Evolutionary conservation across 1,140 invertebrate genomes (phyloP).

Genomic region (Ostrea edulis): DNA sequence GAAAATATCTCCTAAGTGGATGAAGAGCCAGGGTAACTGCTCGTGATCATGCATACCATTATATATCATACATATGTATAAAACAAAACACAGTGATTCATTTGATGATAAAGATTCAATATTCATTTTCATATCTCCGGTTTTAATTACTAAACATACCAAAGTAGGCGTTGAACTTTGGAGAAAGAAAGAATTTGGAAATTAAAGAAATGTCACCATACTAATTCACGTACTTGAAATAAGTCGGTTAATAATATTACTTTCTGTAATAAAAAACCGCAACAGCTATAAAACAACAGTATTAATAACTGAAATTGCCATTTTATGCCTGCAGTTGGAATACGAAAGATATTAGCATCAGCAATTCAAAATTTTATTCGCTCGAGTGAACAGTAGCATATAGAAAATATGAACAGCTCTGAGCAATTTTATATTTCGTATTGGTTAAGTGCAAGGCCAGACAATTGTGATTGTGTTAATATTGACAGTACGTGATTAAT

Average conservation of each 20-base stretch:
- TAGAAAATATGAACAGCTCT: not conserved
- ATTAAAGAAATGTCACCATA: not conserved
- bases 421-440: not conserved
- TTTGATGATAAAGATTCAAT: no score
- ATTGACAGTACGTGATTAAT: constrained; percentile 7
- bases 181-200: not conserved
- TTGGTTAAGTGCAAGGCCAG: not conserved
- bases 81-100: no score
- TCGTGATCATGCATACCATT: no score
- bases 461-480: not conserved
- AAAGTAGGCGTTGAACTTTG: not conserved
- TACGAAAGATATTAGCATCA: not conserved
- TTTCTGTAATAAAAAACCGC: not conserved
- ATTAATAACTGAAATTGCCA: not conserved
- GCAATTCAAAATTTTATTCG: not conserved
- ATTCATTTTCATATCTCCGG: no score
- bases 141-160: no score
- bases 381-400: not conserved
- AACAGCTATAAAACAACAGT: not conserved
- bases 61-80: no score
- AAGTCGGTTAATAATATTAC: constrained; percentile 18
- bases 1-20: no score
- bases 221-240: not conserved
- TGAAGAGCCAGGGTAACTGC: no score
- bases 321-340: not conserved